A percentile compares a stretch with the other conserved stretches of the same genome.
Evolutionary conservation across 1,140 invertebrate species (phyloP).

Genomic region (Periplaneta americana): DNA sequence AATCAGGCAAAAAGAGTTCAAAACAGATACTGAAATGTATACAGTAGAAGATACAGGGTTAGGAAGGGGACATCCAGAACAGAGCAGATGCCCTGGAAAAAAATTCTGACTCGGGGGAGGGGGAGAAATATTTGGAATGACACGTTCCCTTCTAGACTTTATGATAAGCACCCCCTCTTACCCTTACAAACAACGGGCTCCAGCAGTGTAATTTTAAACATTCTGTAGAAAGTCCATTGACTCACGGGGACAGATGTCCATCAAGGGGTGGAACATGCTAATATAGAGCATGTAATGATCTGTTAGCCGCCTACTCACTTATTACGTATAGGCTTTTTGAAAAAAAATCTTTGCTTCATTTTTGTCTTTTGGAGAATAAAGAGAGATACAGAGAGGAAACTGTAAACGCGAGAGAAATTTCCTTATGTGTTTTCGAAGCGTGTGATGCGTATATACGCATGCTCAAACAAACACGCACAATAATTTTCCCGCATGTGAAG

Average conservation of each 20-base stretch:
- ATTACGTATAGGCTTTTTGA: not conserved
- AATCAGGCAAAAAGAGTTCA: not conserved
- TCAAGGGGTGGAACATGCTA: not conserved
- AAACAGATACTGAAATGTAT: not conserved
- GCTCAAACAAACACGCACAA: not conserved
- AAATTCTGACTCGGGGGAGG: not conserved
- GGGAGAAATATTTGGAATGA: not conserved
- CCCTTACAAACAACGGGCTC: not conserved
- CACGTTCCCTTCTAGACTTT: not conserved
- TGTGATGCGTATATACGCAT: not conserved
- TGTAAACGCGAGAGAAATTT: not conserved
- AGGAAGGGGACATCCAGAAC: not conserved
- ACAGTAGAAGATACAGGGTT: not conserved
- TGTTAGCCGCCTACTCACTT: not conserved
- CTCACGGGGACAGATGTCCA: not conserved
- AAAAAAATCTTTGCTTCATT: not conserved
- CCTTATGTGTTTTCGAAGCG: not conserved
- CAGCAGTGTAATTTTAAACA: not conserved
- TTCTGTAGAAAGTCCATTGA: not conserved
- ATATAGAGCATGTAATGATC: not conserved
- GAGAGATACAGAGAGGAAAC: not conserved
- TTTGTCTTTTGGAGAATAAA: not conserved
- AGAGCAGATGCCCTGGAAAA: not conserved
- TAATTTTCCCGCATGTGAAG: not conserved
- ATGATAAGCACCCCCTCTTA: not conserved